Base-by-base conservation (phyloP, 2,888 invertebrate species). In the Himalopsyche japonica region DNA sequence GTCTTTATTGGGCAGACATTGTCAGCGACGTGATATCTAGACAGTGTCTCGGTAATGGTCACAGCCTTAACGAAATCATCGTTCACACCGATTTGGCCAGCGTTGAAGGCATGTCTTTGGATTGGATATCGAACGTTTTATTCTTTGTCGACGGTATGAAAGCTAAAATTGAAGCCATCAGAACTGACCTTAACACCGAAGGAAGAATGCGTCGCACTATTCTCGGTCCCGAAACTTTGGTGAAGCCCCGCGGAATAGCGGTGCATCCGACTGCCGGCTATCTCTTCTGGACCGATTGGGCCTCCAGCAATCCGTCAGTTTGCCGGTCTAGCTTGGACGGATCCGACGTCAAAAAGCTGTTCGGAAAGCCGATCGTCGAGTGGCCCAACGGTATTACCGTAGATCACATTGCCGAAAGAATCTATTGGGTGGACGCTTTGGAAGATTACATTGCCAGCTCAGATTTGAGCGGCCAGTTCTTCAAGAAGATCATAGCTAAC, bases 381-480 rank as follows among this genome's bases (percentile, higher is more conserved):
- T 97, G 97, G 97, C 97, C 97, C 0, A 97, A 97, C 89, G 97
- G 97, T 20, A 95, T 97, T 82, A 95, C 97, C 0, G 94, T 98
- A 34, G 98, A 98, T 90, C 95, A 95, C 88, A 95, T 95, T 88
- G 94, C 95, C 0, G 95, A 97, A 88, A 92, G 95, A 79, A 94
- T 98, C 81, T 98, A 96, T 89, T 97, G 97, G 96, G 97, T 97
- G 0, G 97, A 98, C 88, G 97, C 97, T 0, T 93, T 94, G 88
- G 93, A 95, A 87, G 96, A 97, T 90, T 96, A 95, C 89, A 96
- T 98, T 80, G 96, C 95, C 0, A 95, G 95, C 48, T 93, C 95
- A 0, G 95, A 96, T 89, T 90, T 96, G 76, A 93, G 96, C 87
- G 97, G 97, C 0, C 91, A 91, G 64, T 91, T 92, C 88, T 94